Percentiles rank a stretch among this genome's conserved stretches.
Conservation (phyloP, 2,797 vertebrate genomes). For the Lates japonicus region DNA sequence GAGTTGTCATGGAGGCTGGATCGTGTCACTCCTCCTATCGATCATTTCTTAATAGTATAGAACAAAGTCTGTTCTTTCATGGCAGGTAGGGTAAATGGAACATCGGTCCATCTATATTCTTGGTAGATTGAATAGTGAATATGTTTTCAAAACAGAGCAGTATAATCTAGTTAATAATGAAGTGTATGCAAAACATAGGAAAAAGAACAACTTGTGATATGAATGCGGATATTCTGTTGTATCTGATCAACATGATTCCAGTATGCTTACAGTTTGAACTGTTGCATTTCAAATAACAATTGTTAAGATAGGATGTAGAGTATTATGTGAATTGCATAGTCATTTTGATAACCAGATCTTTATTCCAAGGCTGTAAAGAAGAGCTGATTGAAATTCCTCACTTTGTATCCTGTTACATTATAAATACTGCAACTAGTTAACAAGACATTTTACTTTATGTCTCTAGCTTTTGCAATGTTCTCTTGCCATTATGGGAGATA, state of each 20-base stretch:
- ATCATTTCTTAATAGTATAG: conserved; percentile 64
- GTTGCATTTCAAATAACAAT: neutral
- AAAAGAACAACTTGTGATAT: neutral
- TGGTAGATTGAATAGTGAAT: conserved; percentile 18
- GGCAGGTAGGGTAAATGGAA: conserved; percentile 27
- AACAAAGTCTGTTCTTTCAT: conserved; percentile 38
- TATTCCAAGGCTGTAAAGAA: neutral
- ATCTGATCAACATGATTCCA: neutral
- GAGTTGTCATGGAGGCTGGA: conserved; percentile 70
- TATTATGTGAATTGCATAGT: no score
- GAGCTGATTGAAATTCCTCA: neutral
- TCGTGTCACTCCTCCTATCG: conserved; percentile 61
- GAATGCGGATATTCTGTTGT: neutral
- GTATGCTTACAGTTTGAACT: neutral
- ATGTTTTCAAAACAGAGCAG: conserved; percentile 24
- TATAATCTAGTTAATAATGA: neutral
- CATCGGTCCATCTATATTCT: conserved; percentile 26
- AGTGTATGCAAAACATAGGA: neutral
- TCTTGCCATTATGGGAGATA: conserved; percentile 47
- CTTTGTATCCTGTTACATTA: conserved; percentile 5
- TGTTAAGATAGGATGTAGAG: neutral
- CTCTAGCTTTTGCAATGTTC: conserved; percentile 32
- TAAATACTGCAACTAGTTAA: conserved; percentile 17
- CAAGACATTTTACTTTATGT: conserved; percentile 17
- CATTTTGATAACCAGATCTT: neutral